Evolutionary conservation across 2,113 vertebrate species (phyloP).

Genomic region (Trachemys scripta): DNA sequence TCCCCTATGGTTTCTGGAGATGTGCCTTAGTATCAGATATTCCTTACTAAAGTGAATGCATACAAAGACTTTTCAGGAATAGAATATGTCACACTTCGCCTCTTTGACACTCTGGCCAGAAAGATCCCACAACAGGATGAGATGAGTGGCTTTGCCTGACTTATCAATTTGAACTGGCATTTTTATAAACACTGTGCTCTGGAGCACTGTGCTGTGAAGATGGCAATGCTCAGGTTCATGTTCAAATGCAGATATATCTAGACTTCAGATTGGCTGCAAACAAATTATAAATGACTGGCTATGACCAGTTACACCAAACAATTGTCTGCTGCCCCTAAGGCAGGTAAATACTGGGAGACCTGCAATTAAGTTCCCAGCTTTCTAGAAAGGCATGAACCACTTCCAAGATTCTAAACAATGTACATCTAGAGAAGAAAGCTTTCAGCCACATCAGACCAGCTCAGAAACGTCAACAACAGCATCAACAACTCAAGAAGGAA

Average conservation of each 20-base stretch:
- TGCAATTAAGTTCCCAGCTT: background rate
- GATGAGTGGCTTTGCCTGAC: background rate
- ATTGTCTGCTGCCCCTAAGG: background rate
- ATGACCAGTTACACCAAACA: background rate
- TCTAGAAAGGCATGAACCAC: background rate
- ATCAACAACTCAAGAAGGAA: accelerated
- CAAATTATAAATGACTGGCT: background rate
- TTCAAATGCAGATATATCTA: background rate
- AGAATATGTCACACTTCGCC: background rate
- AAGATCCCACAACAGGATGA: background rate
- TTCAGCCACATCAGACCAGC: background rate
- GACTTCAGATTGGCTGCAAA: background rate
- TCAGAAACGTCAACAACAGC: background rate
- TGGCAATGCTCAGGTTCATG: background rate
- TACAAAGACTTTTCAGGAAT: background rate
- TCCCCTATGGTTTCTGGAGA: background rate
- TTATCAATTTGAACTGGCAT: background rate
- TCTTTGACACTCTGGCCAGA: background rate
- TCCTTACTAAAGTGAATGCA: background rate
- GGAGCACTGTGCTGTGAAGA: background rate
- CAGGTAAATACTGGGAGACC: background rate
- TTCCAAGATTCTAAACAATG: background rate
- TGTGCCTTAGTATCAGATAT: background rate
- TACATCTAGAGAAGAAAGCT: background rate
- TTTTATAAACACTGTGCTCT: background rate